A percentile compares a stretch with the other conserved stretches of the same genome.
Conservation (phyloP, 2,888 invertebrate species). For the Pseudanteris insignis region DNA sequence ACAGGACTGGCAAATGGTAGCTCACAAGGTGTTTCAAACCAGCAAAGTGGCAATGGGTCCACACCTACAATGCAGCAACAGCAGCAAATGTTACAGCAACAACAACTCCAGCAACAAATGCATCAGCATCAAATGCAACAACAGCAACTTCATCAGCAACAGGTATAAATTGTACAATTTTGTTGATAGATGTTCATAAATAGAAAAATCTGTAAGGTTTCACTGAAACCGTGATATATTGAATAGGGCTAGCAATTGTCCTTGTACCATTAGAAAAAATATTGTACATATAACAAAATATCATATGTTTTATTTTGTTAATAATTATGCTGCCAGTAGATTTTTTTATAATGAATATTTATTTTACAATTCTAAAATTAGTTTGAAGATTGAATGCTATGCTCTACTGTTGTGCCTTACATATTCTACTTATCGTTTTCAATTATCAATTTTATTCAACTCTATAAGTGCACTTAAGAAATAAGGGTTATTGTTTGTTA, state of each 20-base stretch:
- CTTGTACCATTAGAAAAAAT: slow-evolving; percentile 1
- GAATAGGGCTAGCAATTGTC: slow-evolving; percentile 5
- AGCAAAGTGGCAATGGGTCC: slow-evolving; percentile 55
- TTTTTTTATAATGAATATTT: slow-evolving; percentile 14
- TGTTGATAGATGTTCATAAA: slow-evolving; percentile 1
- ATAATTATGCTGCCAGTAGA: slow-evolving; percentile 14
- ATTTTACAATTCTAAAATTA: slow-evolving; percentile 25
- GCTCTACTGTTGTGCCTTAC: slow-evolving; percentile 39
- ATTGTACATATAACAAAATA: slow-evolving; percentile 20
- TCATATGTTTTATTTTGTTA: slow-evolving; percentile 27
- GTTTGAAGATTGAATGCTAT: slow-evolving; percentile 22
- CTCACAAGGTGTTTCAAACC: slow-evolving; percentile 56
- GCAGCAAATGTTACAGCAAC: slow-evolving; percentile 59
- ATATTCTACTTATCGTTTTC: slow-evolving; percentile 29
- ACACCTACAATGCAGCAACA: slow-evolving; percentile 57
- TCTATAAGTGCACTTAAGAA: slow-evolving; percentile 31
- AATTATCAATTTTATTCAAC: slow-evolving; percentile 12
- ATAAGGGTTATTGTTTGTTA: neutral
- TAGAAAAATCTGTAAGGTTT: slow-evolving; percentile 9
- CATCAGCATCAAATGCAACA: slow-evolving; percentile 69
- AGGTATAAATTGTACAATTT: slow-evolving; percentile 59
- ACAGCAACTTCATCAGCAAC: slow-evolving; percentile 71
- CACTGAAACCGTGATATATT: too few species aligned
- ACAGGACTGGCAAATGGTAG: slow-evolving; percentile 60
- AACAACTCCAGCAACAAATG: slow-evolving; percentile 71